Evolutionary conservation across 2,888 invertebrate genomes (phyloP).

Genomic region (Empis stercorea): DNA sequence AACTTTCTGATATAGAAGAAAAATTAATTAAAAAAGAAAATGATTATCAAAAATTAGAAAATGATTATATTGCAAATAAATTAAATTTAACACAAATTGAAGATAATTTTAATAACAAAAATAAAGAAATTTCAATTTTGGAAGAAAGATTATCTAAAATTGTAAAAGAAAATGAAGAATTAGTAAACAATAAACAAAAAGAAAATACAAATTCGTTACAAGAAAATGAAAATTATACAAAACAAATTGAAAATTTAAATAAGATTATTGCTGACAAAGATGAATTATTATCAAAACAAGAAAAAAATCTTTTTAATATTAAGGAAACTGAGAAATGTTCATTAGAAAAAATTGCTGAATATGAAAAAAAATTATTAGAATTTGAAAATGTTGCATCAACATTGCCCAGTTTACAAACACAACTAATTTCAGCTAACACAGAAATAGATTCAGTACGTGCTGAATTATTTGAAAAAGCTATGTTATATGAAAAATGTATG

Average conservation of each 20-base stretch:
- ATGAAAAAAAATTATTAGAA: constrained; percentile 17
- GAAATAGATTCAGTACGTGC: constrained; percentile 41
- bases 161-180: constrained; percentile 31
- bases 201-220: neutral
- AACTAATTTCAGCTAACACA: neutral
- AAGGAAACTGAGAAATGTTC: constrained; percentile 24
- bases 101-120: constrained; percentile 18
- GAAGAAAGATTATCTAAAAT: constrained; percentile 22
- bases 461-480: constrained; percentile 35
- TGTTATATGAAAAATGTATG: constrained; percentile 32
- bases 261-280: constrained; percentile 21
- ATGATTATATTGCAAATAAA: constrained; percentile 10
- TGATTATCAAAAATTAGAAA: constrained; percentile 14
- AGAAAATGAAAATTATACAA: constrained; percentile 10
- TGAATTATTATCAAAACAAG: constrained; percentile 23
- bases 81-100: constrained; percentile 10
- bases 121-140: constrained; percentile 16
- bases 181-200: constrained; percentile 30
- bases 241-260: constrained; percentile 14
- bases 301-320: constrained; percentile 23
- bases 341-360: constrained; percentile 20
- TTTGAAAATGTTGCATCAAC: no score
- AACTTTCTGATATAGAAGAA: constrained; percentile 19
- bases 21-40: constrained; percentile 9
- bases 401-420: no score